Evolutionary conservation across 1,140 invertebrate species (phyloP).

Genomic region (Leptinotarsa lineolata): DNA sequence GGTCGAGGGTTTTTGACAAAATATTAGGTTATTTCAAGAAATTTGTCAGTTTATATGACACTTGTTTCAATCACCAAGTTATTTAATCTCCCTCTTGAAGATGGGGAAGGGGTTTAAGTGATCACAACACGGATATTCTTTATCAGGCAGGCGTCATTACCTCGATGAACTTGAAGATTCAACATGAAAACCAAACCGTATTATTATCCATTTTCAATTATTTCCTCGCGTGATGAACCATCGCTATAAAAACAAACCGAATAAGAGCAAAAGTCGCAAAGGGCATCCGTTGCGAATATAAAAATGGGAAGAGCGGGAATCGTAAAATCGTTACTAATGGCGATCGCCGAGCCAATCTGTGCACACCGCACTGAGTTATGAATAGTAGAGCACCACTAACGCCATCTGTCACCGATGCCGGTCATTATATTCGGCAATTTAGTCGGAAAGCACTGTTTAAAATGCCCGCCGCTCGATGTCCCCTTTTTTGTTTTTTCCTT

Average conservation of each 20-base stretch:
- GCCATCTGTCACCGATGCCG: constrained; percentile 7
- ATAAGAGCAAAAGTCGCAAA: background rate
- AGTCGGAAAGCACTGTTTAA: constrained; percentile 1
- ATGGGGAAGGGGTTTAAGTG: too few species aligned
- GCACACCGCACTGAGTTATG: constrained; percentile 7
- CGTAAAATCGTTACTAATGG: constrained; percentile 6
- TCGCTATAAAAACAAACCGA: background rate
- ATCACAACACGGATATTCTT: too few species aligned
- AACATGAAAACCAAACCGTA: too few species aligned
- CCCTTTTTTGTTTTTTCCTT: background rate
- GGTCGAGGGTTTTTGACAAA: too few species aligned
- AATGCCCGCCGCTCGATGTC: background rate
- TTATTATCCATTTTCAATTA: too few species aligned
- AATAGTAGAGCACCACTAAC: background rate
- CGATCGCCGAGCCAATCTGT: background rate
- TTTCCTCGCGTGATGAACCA: too few species aligned
- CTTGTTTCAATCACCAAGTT: too few species aligned
- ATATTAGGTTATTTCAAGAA: too few species aligned
- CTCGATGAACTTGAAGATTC: too few species aligned
- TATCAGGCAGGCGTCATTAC: too few species aligned
- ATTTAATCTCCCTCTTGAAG: too few species aligned
- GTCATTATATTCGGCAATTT: constrained; percentile 4
- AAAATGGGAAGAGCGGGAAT: background rate
- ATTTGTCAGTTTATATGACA: too few species aligned
- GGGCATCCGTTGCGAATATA: background rate